Conservation (phyloP, 2,888 invertebrate species). For the Urechis unicinctus region DNA sequence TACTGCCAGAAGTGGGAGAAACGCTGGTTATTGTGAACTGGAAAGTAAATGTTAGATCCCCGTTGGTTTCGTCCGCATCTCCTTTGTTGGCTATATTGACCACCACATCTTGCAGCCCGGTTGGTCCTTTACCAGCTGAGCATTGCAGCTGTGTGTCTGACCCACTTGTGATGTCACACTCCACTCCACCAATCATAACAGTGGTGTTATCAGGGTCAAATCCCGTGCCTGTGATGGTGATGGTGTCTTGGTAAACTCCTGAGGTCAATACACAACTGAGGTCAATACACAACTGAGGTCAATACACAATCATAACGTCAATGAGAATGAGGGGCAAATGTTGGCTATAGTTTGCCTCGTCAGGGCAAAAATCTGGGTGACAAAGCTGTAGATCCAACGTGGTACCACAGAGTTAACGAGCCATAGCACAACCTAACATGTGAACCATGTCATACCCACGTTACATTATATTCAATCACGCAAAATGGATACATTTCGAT, state of each 20-base stretch:
- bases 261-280: too few relatives aligned
- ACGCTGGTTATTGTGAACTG: slow-evolving; percentile 4
- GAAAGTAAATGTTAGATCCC: slow-evolving; percentile 6
- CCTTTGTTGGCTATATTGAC: slow-evolving; percentile 8
- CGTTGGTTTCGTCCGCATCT: slow-evolving; percentile 1
- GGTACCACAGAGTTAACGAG: neutral
- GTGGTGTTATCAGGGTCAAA: slow-evolving; percentile 22
- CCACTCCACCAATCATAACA: slow-evolving; percentile 29
- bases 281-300: too few relatives aligned
- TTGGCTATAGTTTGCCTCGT: too few relatives aligned
- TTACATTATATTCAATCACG: slow-evolving; percentile 6
- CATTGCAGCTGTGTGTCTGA: slow-evolving; percentile 27
- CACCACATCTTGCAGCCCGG: slow-evolving; percentile 10
- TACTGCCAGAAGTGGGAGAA: slow-evolving; percentile 6
- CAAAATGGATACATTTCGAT: too few relatives aligned
- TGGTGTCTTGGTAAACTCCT: too few relatives aligned
- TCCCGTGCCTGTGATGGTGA: slow-evolving; percentile 27
- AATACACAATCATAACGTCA: too few relatives aligned
- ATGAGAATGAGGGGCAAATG: too few relatives aligned
- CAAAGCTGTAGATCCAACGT: neutral
- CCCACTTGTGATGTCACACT: slow-evolving; percentile 23
- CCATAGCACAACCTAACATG: neutral
- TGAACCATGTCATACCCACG: too few relatives aligned
- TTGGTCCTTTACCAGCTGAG: slow-evolving; percentile 23
- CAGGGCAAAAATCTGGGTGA: too few relatives aligned